Percentiles rank a stretch among this genome's conserved stretches.
Evolutionary conservation across 2,113 vertebrate species (phyloP).

Genomic region (Elephas maximus): DNA sequence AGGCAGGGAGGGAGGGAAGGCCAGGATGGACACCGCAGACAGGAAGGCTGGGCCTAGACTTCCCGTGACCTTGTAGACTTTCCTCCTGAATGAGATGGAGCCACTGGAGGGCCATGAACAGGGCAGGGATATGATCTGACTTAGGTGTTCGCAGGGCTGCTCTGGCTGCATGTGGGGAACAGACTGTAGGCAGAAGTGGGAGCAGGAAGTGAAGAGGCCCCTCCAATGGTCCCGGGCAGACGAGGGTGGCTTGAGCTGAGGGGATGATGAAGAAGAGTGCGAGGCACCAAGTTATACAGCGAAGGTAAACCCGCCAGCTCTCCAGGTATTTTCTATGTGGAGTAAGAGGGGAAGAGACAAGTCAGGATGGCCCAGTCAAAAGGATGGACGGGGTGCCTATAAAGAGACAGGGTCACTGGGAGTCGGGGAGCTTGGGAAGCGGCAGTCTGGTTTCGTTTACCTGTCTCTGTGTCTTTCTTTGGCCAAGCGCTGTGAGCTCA

Average conservation of each 20-base stretch:
- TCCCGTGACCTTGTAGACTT: background rate
- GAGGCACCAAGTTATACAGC: accelerated
- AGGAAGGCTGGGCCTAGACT: background rate
- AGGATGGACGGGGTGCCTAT: accelerated
- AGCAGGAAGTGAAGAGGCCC: accelerated
- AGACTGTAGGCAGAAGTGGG: background rate
- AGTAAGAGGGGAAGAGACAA: background rate
- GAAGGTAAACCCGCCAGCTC: background rate
- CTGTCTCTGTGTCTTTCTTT: background rate
- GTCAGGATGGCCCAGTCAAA: background rate
- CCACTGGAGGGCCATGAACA: background rate
- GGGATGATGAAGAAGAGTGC: accelerated
- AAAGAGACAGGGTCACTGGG: background rate
- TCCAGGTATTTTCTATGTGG: background rate
- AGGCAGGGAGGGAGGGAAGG: background rate
- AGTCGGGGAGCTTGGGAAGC: background rate
- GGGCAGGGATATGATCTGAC: background rate
- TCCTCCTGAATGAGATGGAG: background rate
- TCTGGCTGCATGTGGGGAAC: background rate
- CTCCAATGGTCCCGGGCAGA: accelerated
- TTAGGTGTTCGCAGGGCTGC: background rate
- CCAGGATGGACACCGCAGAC: background rate
- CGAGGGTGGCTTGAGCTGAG: background rate
- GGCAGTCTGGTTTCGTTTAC: background rate
- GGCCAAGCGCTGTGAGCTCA: background rate